Conservation (phyloP, 2,797 vertebrate species). For the Cryptoblepharus egeriae region DNA sequence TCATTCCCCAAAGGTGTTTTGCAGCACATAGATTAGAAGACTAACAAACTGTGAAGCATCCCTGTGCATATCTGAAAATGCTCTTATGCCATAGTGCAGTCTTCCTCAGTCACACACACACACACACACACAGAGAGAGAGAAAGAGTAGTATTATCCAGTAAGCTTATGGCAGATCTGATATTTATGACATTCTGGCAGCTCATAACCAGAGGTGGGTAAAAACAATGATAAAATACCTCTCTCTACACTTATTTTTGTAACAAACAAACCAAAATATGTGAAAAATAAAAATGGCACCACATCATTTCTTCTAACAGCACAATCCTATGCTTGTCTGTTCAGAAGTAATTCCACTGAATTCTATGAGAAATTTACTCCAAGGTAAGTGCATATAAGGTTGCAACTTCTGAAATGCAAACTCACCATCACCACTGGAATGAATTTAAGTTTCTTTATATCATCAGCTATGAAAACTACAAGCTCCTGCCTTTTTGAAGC, state of each 20-base stretch:
- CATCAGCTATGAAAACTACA: not conserved
- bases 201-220: not conserved
- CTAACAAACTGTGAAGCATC: no score
- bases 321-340: no score
- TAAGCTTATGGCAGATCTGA: not conserved
- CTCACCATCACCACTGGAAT: not conserved
- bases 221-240: not conserved
- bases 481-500: not conserved
- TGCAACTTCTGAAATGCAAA: not conserved
- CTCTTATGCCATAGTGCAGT: no score
- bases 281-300: not conserved
- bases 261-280: no score
- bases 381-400: no score
- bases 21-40: not conserved
- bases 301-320: not conserved
- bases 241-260: no score
- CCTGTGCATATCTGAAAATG: no score
- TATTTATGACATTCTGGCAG: not conserved
- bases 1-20: not conserved
- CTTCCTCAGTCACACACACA: no score
- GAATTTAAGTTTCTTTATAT: not conserved
- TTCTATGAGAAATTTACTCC: no score
- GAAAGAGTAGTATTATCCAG: not conserved
- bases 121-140: no score
- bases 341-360: no score